Conservation (phyloP, 2,797 vertebrate genomes). For the Chiloscyllium punctatum region DNA sequence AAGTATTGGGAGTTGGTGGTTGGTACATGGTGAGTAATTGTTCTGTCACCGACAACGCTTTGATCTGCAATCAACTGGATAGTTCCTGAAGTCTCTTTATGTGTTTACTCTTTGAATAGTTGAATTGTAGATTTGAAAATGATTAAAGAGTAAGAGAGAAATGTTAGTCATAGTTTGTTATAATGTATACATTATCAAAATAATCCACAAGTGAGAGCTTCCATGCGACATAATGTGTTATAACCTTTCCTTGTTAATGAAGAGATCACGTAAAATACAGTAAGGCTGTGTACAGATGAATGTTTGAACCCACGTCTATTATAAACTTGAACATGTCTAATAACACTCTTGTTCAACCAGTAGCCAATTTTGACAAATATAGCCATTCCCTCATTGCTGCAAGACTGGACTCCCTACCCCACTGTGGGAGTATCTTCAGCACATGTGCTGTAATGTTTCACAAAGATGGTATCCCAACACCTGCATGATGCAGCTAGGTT, state of each 20-base stretch:
- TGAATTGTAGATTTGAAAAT: background rate
- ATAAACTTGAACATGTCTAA: background rate
- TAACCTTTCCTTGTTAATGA: background rate
- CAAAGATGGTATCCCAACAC: background rate
- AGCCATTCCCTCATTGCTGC: background rate
- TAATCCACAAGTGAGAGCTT: background rate
- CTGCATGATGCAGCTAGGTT: background rate
- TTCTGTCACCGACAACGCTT: background rate
- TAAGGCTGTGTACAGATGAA: background rate
- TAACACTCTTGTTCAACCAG: background rate
- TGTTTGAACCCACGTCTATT: background rate
- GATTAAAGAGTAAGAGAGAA: background rate
- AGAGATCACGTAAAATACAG: background rate
- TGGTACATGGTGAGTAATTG: conserved; percentile 2
- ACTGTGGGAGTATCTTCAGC: background rate
- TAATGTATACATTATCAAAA: background rate
- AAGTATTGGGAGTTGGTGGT: background rate
- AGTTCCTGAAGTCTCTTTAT: background rate
- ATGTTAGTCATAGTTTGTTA: background rate
- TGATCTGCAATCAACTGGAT: conserved; percentile 1
- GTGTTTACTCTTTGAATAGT: background rate
- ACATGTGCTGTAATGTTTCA: background rate
- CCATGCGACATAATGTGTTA: too few species aligned
- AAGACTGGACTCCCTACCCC: background rate
- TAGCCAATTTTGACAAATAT: background rate